Base-by-base conservation (phyloP, 2,888 invertebrate species). In the Hanleya hanleyi region DNA sequence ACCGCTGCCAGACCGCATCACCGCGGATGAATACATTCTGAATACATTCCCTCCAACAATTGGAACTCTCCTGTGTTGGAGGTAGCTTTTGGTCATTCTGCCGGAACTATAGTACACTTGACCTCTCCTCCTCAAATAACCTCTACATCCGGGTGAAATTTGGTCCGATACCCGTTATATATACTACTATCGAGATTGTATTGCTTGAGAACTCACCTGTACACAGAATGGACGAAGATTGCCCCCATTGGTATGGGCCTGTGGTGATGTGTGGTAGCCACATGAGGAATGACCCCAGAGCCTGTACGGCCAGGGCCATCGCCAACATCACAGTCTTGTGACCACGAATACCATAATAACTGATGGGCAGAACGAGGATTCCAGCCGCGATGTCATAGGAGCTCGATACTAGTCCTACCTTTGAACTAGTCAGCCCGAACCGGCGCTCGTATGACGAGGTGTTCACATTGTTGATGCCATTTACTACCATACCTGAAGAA, bases 221-320 rank as follows among this genome's bases (percentile, higher is more conserved):
- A 26, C 64, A 64, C 7, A 64, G n/a, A 5, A 12, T 69, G 12
- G 74, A 67, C 26, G 77, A 70, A 26, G 57, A 77, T 57, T 82
- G 76, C 6, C 86, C 85, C 76, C 84, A 83, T 35, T 84, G 74
- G 88, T 96, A 95, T 0, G 92, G 92, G 0, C 94, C 93, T 1
- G 95, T 93, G 35, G 95, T 91, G 89, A 96, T 96, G 87, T 96
- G 95, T 0, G 96, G 96, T 70, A 95, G 89, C 0, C 95, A 94
- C 91, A 96, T 96, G 68, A 95, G 92, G 71, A 96, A 91, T 0
- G 96, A 91, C 1, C 92, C 89, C 6, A 91, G 66, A 0, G 91
- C 95, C 94, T 96, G 94, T 69, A 95, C 91, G 67, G 95, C 91
- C 76, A 94, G 93, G 0, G 96, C 96, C 88, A 93, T 92, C n/a